These are phyloP conservation scores for Noctua comes DNA, from an alignment of 2,888 invertebrate genomes.

Conservation along the genomic window DNA sequence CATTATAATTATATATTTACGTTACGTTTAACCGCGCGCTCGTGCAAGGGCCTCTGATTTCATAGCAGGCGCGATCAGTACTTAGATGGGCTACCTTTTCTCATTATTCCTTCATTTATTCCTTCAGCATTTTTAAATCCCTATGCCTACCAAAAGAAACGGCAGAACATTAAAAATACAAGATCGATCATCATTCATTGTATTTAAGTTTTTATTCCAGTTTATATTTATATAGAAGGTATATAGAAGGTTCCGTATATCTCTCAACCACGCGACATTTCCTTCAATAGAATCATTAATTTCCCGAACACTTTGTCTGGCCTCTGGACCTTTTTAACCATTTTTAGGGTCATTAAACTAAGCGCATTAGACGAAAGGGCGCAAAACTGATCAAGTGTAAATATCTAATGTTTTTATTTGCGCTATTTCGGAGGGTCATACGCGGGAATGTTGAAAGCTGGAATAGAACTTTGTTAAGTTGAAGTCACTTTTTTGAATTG, in stretches of 20 bases:
- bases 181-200: neutral
- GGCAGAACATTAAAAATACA: too few species aligned
- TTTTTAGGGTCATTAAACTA: constrained; percentile 86
- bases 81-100: neutral
- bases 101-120: too few species aligned
- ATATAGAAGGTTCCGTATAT: neutral
- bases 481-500: neutral
- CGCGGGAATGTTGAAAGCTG: constrained; percentile 53
- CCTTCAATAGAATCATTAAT: constrained; percentile 57
- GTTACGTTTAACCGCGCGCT: too few species aligned
- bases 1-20: too few species aligned
- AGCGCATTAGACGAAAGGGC: constrained; percentile 85
- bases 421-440: constrained; percentile 68
- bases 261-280: constrained; percentile 40
- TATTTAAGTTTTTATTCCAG: neutral
- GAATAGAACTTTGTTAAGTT: constrained; percentile 35
- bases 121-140: too few species aligned
- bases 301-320: constrained; percentile 51
- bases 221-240: neutral
- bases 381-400: constrained; percentile 86
- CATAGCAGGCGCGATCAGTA: neutral
- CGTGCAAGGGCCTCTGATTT: neutral
- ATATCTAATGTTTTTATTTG: constrained; percentile 87
- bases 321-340: constrained; percentile 77
- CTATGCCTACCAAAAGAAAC: too few species aligned